These are phyloP conservation scores for Zaprionus lachaisei DNA, from an alignment of 1,140 invertebrate genomes.

Conservation along the genomic window DNA sequence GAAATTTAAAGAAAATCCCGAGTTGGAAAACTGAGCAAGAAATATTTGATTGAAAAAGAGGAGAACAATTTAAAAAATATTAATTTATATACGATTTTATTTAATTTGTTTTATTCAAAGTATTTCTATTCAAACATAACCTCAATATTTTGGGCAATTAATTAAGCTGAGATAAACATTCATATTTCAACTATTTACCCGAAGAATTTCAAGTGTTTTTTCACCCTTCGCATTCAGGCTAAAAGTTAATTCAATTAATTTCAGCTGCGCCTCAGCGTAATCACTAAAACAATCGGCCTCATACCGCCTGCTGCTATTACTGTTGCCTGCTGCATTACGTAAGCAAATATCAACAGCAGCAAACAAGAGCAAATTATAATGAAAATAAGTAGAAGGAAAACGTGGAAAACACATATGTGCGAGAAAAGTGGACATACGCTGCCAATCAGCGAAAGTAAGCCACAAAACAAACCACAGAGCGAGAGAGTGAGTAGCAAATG, in stretches of 20 bases:
- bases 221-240: no score
- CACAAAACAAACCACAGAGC: conserved; percentile 55
- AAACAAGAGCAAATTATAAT: conserved; percentile 18
- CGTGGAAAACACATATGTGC: conserved; percentile 22
- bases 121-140: neutral
- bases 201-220: neutral
- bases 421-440: conserved; percentile 56
- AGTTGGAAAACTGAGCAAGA: neutral
- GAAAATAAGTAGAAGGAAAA: conserved; percentile 36
- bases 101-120: neutral
- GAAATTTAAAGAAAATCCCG: conserved; percentile 7
- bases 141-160: neutral
- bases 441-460: conserved; percentile 73
- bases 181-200: conserved; percentile 8
- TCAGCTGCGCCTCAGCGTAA: conserved; percentile 24
- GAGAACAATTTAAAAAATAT: no score
- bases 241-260: conserved; percentile 72
- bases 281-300: conserved; percentile 40
- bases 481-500: conserved; percentile 41
- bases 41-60: neutral
- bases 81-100: neutral
- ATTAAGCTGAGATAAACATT: neutral
- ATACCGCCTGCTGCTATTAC: neutral
- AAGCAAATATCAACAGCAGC: conserved; percentile 61
- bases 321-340: conserved; percentile 55